Percentiles rank a stretch among this genome's conserved stretches.
These are phyloP conservation scores for Macroteleia sp. DNA, from an alignment of 2,888 invertebrate species.

Conservation along the genomic window DNA sequence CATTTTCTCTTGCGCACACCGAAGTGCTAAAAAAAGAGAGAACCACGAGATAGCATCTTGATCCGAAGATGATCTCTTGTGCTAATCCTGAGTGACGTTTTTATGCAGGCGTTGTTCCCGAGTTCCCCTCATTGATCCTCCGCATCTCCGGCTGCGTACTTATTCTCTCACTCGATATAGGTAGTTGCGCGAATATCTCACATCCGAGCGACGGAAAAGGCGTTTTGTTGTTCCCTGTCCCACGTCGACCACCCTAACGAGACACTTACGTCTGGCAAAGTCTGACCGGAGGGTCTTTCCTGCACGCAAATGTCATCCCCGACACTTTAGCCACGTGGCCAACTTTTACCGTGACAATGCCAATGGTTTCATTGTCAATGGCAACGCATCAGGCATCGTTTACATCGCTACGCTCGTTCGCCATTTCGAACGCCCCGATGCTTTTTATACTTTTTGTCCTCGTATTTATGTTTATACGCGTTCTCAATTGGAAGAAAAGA, in stretches of 20 bases:
- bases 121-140: conserved; percentile 62
- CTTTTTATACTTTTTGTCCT: conserved; percentile 21
- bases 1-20: conserved; percentile 21
- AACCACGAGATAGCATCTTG: conserved; percentile 67
- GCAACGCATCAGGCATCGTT: conserved; percentile 72
- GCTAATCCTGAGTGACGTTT: conserved; percentile 82
- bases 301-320: conserved; percentile 58
- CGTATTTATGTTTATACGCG: conserved; percentile 43
- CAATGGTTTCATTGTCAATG: conserved; percentile 72
- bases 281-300: conserved; percentile 67
- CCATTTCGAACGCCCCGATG: conserved; percentile 36
- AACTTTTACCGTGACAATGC: conserved; percentile 73
- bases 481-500: conserved; percentile 5
- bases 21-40: conserved; percentile 20
- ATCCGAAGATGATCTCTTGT: conserved; percentile 61
- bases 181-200: conserved; percentile 36
- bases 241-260: conserved; percentile 37
- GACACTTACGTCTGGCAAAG: conserved; percentile 65
- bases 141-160: conserved; percentile 50
- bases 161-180: conserved; percentile 38
- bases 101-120: conserved; percentile 74
- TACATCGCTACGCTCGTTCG: conserved; percentile 41
- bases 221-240: conserved; percentile 56
- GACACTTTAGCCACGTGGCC: conserved; percentile 77
- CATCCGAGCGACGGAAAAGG: conserved; percentile 56